Conservation (phyloP, 1,140 invertebrate species). For the Physella acuta region DNA sequence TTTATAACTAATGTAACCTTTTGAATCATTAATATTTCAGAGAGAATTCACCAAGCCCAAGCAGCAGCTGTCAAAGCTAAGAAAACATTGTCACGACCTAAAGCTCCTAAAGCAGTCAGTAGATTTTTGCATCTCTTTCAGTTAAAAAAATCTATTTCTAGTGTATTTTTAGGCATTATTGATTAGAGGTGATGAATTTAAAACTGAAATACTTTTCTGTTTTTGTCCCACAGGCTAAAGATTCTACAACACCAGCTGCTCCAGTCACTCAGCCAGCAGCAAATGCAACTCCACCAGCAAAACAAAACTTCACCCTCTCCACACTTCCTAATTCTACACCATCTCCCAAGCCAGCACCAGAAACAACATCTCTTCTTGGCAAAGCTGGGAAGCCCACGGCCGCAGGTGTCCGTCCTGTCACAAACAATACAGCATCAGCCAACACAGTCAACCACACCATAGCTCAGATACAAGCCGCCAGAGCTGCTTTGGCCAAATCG, state of each 20-base stretch:
- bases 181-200: not conserved
- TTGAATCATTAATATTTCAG: conserved; percentile 40
- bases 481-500: conserved; percentile 20
- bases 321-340: conserved; percentile 8
- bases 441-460: not conserved
- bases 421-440: not conserved
- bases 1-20: not conserved
- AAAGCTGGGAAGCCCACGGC: not conserved
- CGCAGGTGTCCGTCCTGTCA: not conserved
- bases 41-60: conserved; percentile 62
- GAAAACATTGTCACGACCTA: conserved; percentile 58
- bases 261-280: conserved; percentile 19
- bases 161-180: not conserved
- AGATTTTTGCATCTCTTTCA: not conserved
- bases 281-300: conserved; percentile 14
- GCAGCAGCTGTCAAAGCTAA: conserved; percentile 62
- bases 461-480: conserved; percentile 19
- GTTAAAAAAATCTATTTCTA: no score
- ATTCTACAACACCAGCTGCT: not conserved
- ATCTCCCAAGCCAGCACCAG: not conserved
- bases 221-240: conserved; percentile 4
- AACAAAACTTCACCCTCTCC: conserved; percentile 16
- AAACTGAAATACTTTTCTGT: not conserved
- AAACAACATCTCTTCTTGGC: conserved; percentile 9
- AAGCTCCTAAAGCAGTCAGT: conserved; percentile 53